A percentile compares a stretch with the other conserved stretches of the same genome.
These are phyloP conservation scores for Leiothrix lutea DNA, from an alignment of 2,113 vertebrate species.

Conservation along the genomic window DNA sequence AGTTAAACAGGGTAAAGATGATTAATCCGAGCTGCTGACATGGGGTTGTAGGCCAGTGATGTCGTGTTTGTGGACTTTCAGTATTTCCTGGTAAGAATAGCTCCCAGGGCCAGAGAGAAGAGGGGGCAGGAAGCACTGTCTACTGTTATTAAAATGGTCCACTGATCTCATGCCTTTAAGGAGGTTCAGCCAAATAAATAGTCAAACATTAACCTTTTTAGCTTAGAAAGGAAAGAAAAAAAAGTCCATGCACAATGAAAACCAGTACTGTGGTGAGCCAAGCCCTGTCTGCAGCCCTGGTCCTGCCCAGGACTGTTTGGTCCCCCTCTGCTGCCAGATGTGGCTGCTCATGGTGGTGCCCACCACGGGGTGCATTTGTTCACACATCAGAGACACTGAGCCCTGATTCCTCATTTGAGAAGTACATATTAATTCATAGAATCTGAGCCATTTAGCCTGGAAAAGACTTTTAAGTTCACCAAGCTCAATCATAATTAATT, in stretches of 20 bases:
- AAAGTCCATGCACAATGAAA: not conserved
- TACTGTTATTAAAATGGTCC: constrained; percentile 44
- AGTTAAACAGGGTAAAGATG: not conserved
- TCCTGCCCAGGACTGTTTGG: not conserved
- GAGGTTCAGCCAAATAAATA: not conserved
- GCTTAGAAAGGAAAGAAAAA: not conserved
- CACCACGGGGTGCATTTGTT: fast-evolving
- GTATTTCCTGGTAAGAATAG: constrained; percentile 10
- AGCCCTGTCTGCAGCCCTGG: not conserved
- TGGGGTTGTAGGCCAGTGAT: not conserved
- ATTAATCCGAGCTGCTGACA: constrained; percentile 17
- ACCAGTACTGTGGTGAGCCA: not conserved
- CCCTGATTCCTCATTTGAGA: not conserved
- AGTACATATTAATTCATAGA: not conserved
- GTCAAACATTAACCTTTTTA: constrained; percentile 30
- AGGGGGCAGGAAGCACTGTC: constrained; percentile 21
- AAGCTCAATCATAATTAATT: not conserved
- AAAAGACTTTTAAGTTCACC: not conserved
- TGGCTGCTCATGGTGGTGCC: not conserved
- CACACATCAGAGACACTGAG: fast-evolving
- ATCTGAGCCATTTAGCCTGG: not conserved
- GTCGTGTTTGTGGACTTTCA: not conserved
- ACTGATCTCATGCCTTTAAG: constrained; percentile 47
- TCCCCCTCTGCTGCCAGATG: not conserved
- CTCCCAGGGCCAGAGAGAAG: not conserved